Base-by-base conservation (phyloP, 2,797 vertebrate genomes). In the Betta splendens region DNA sequence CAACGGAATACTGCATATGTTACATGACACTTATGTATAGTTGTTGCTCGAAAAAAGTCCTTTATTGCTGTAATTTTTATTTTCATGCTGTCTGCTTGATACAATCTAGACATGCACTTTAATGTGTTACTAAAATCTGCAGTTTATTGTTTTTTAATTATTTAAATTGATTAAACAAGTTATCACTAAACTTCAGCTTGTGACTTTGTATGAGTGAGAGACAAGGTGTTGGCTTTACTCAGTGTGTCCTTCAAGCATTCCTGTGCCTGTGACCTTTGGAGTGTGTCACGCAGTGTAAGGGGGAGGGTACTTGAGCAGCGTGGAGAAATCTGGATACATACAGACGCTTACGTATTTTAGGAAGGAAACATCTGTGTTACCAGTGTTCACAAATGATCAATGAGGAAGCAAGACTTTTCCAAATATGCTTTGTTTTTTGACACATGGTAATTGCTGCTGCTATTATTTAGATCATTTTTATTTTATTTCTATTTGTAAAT, bases 261-360 rank as follows among this genome's bases (percentile, higher is more conserved):
- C 85, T 84, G 88, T 86, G 81, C 89, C 91, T 92, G 90, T 93
- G 92, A 93, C 92, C 92, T 92, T 93, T 92, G 91, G 89, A 93
- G 87, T 85, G 86, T 91, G 87, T 91, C 87, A 84, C 64, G 74
- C 85, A 83, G 81, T 46, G 44, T 55, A 79, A 79, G 79, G 87
- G 89, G 87, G 87, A 88, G 88, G 88, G 82, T 74, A 74, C 56
- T 51, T 43, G 20, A 59, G 79, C 77, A 59, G 81, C 71, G 40
- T 74, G 75, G 69, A 85, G 80, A 84, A 86, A 81, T 73, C 65
- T 80, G 72, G 61, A 74, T 73, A 79, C 79, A 85, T 80, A 78
- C 63, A 77, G 66, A 25, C 57, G 47, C 61, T 69, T 80, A 60
- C 67, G 39, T 63, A 57, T 84, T 50, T 74, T 23, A 36, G n/a